These are phyloP conservation scores for Brotula barbata DNA, from an alignment of 2,797 vertebrate species.

Conservation along the genomic window DNA sequence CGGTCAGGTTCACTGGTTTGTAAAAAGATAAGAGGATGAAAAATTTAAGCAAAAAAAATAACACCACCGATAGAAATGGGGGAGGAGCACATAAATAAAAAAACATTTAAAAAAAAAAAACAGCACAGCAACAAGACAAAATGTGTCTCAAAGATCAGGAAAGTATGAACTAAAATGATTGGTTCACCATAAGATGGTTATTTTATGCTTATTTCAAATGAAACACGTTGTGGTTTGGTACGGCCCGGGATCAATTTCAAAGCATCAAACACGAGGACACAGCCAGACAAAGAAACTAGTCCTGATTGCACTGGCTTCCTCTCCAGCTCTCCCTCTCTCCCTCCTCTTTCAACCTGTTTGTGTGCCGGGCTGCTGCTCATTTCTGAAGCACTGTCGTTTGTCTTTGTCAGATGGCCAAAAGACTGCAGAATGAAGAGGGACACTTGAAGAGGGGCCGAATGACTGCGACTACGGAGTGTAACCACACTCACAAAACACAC, in stretches of 20 bases:
- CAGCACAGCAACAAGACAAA: background rate
- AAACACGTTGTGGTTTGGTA: constrained; percentile 54
- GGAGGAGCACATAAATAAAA: too few relatives aligned
- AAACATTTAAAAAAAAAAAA: background rate
- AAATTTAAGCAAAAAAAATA: background rate
- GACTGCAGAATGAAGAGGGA: constrained; percentile 82
- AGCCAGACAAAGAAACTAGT: constrained; percentile 70
- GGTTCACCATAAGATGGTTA: constrained; percentile 40
- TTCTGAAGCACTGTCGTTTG: constrained; percentile 84
- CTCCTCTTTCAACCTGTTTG: constrained; percentile 76
- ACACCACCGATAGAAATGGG: background rate
- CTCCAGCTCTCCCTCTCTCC: constrained; percentile 22
- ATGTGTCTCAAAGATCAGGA: too few relatives aligned
- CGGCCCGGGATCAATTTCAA: constrained; percentile 67
- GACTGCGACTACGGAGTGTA: constrained; percentile 53
- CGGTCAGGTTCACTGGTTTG: constrained; percentile 28
- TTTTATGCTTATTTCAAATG: constrained; percentile 58
- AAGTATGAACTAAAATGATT: constrained; percentile 18
- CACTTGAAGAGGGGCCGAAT: constrained; percentile 73
- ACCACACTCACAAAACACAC: constrained; percentile 40
- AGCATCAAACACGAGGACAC: constrained; percentile 61
- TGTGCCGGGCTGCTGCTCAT: constrained; percentile 72
- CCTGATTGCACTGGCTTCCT: constrained; percentile 59
- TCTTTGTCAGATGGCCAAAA: constrained; percentile 83
- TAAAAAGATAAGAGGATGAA: constrained; percentile 8